Percentiles rank a stretch among this genome's conserved stretches.
Evolutionary conservation across 2,797 vertebrate species (phyloP).

Genomic region (Sebastes iracundus): DNA sequence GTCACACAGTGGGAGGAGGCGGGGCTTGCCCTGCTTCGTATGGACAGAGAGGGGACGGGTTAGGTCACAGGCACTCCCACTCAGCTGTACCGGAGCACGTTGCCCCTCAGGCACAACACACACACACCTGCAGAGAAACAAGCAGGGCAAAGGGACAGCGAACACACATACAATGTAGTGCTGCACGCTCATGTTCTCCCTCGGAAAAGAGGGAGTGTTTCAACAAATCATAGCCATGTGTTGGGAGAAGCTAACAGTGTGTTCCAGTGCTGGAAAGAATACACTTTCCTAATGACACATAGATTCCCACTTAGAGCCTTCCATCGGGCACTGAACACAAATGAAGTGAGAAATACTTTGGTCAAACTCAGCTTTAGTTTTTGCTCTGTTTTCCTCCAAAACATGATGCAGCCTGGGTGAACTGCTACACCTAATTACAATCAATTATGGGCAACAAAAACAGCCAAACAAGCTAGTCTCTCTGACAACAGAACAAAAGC

Average conservation of each 20-base stretch:
- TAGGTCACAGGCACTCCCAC: conserved; percentile 65
- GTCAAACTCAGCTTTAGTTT: conserved; percentile 16
- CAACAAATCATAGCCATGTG: conserved; percentile 74
- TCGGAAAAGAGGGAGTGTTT: conserved; percentile 46
- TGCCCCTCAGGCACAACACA: conserved; percentile 58
- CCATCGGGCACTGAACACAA: conserved; percentile 35
- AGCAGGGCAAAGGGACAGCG: conserved; percentile 13
- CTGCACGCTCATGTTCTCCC: conserved; percentile 53
- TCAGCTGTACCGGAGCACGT: conserved; percentile 76
- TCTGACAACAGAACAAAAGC: conserved; percentile 37
- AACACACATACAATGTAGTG: conserved; percentile 19
- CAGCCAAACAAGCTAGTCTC: conserved; percentile 30
- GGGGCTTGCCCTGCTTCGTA: conserved; percentile 30
- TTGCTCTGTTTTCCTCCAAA: conserved; percentile 43
- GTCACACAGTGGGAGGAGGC: conserved; percentile 45
- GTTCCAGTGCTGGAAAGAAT: conserved; percentile 49
- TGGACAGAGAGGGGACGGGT: conserved; percentile 50
- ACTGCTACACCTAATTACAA: conserved; percentile 37
- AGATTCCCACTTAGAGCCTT: conserved; percentile 55
- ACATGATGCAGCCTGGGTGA: conserved; percentile 27
- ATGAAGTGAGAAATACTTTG: conserved; percentile 37
- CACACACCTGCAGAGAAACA: conserved; percentile 62
- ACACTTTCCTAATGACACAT: conserved; percentile 64
- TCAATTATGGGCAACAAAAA: conserved; percentile 6
- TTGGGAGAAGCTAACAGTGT: conserved; percentile 48